phyloP scores from a whole-genome alignment of 2,888 invertebrate species.

The Caenorhabditis becei region DNA sequence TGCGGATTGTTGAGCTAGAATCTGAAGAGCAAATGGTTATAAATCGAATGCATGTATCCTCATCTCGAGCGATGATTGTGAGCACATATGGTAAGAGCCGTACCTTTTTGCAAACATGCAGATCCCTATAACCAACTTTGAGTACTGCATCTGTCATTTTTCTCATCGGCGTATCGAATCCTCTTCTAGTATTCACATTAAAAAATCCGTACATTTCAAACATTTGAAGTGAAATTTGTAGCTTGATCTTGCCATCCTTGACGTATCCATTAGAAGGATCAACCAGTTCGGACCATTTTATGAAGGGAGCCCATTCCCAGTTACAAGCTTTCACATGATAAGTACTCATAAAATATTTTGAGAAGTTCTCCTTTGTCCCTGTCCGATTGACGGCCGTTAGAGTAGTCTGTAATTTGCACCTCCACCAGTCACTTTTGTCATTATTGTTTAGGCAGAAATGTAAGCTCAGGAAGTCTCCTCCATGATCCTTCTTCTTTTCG shows the following conservation, averaged over 20 bases:
- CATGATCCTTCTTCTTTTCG: neutral
- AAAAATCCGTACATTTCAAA: neutral
- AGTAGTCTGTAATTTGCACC: too few species aligned
- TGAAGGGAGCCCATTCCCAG: neutral
- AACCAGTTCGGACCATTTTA: neutral
- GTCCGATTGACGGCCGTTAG: neutral
- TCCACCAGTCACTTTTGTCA: conserved; percentile 4
- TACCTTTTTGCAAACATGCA: neutral
- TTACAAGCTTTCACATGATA: too few species aligned
- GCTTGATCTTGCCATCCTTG: neutral
- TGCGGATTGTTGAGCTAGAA: neutral
- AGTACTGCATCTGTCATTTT: neutral
- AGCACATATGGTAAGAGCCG: too few species aligned
- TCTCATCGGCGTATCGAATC: neutral
- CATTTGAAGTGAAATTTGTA: neutral
- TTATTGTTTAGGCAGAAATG: neutral
- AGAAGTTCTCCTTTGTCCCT: neutral
- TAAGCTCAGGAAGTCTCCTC: neutral
- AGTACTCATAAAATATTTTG: neutral
- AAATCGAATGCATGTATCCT: too few species aligned
- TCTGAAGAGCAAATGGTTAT: too few species aligned
- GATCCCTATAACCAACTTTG: neutral
- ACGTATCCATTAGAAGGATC: neutral
- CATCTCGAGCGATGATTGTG: neutral
- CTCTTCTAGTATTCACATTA: neutral